Conservation (phyloP, 1,140 invertebrate species). For the Helicoverpa zea region DNA sequence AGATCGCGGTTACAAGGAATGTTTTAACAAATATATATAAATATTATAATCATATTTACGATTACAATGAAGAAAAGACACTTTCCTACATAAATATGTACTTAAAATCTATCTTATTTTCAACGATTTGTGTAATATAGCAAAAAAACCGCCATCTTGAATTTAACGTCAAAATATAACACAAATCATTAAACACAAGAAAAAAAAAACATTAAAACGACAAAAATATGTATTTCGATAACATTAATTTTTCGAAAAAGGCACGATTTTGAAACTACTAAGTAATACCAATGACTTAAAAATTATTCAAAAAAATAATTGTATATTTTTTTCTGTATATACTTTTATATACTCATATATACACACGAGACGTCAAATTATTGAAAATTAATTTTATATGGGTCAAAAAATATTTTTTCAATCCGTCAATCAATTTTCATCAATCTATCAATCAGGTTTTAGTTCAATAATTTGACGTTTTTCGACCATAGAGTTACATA, state of each 20-base stretch:
- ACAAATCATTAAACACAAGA: not conserved
- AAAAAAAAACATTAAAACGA: conserved; percentile 7
- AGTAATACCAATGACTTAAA: not conserved
- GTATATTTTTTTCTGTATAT: conserved; percentile 1
- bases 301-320: conserved; percentile 9
- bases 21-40: conserved; percentile 20
- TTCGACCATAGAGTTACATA: conserved; percentile 64
- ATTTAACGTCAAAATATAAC: conserved; percentile 11
- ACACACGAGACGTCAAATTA: not conserved
- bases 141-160: not conserved
- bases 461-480: conserved; percentile 13
- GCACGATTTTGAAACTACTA: conserved; percentile 47
- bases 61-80: not conserved
- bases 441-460: not conserved
- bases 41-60: not conserved
- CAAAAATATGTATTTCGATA: conserved; percentile 21
- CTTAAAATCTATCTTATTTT: conserved; percentile 2
- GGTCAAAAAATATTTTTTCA: not conserved
- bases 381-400: not conserved
- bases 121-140: not conserved
- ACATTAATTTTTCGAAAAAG: conserved; percentile 38
- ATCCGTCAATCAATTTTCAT: not conserved
- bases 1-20: conserved; percentile 32
- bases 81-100: conserved; percentile 49
- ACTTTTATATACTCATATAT: not conserved